phyloP scores from a whole-genome alignment of 2,113 vertebrate species.

The Cygnus atratus region DNA sequence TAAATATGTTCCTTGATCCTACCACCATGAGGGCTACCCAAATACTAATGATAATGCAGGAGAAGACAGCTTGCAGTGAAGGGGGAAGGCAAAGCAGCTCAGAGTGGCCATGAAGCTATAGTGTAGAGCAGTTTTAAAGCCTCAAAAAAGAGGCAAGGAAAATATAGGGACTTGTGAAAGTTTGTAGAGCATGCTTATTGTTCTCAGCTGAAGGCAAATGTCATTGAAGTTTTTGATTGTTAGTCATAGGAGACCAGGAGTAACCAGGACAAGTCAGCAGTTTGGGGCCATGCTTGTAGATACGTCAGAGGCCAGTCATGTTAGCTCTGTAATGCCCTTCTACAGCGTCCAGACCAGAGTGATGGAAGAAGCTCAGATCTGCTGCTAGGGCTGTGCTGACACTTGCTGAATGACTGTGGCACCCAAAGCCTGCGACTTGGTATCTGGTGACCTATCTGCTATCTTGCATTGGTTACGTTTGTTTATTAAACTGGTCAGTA shows the following conservation, averaged over 20 bases:
- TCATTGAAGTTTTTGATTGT: background rate
- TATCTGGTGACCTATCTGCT: background rate
- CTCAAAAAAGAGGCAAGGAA: background rate
- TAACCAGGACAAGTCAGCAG: background rate
- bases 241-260: background rate
- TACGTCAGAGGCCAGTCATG: background rate
- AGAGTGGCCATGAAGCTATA: background rate
- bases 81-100: background rate
- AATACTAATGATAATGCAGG: background rate
- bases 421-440: background rate
- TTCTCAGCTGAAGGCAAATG: background rate
- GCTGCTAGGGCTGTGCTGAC: background rate
- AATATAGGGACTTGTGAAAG: background rate
- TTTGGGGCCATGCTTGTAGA: background rate
- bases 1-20: background rate
- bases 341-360: background rate
- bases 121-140: background rate
- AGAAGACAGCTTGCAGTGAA: background rate
- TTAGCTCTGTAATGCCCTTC: background rate
- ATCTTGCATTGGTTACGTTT: background rate
- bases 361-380: background rate
- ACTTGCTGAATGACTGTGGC: background rate
- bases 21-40: background rate
- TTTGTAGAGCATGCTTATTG: rapidly evolving
- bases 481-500: background rate